Evolutionary conservation across 2,797 vertebrate genomes (phyloP), one percentile per base, ranked within the genome.

Genomic region (Botia almorhae): DNA sequence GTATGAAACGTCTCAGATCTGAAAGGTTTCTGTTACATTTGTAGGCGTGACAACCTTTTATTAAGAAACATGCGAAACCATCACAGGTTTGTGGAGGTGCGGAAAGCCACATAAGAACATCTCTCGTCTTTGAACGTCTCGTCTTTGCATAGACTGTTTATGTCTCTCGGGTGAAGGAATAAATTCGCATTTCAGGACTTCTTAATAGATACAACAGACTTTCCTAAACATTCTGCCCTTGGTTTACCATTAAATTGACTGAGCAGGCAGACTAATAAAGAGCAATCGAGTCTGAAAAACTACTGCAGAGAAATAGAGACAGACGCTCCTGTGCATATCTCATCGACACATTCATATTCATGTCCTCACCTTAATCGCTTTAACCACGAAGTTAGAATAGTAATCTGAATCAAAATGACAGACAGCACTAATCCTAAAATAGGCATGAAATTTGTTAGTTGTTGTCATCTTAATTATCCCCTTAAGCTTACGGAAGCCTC

Each of bases 391-490:
- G 78, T 39, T 64, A 71, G 43, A 69, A 51, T 79, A 72, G 76
- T 79, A 76, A 81, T 79, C 69, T 70, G 46, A 78, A 83, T 23
- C 46, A 51, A 67, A 63, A 71, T 81, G 64, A 83, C 69, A 77
- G 73, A 68, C 76, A 76, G 60, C 26, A 60, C 79, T 71, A 73
- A 64, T 78, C 65, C 71, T 29, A 21, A 78, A 73, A 69, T 65
- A 65, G 73, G 73, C 69, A 75, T 39, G 33, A 78, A 78, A 74
- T 56, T 39, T 51, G 81, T 71, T 74, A 71, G 73, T 60, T 77
- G 69, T 81, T 84, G 65, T 81, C 43, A 81, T 82, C 73, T 84
- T 71, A 81, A 81, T 83, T 83, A 80, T 74, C 73, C 78, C 19
- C 63, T 33, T 74, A 82, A 85, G 74, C 71, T 80, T 53, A 50